Base-by-base conservation (phyloP, 2,888 invertebrate species). In the Clusia tigrina region DNA sequence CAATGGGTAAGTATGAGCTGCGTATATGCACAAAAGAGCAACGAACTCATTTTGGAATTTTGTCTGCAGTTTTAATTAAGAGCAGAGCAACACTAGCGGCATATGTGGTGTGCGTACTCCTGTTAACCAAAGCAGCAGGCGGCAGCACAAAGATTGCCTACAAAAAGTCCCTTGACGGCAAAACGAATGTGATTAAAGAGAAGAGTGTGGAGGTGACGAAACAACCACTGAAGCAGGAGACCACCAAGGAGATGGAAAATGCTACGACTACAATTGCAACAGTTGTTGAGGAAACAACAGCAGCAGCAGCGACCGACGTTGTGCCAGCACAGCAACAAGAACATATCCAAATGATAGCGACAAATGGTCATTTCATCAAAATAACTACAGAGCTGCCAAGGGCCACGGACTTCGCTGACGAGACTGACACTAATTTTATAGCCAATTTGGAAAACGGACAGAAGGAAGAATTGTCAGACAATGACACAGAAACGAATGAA, bases 141-240 rank as follows among this genome's bases (percentile, higher is more conserved):
- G 10, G 52, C 0, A 56, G 62, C 52, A 74, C 66, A 17, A 79
- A 78, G 63, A 72, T 77, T 1, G 69, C 76, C 1, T 77, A 76
- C 62, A 81, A 78, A 53, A 79, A 79, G 54, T 65, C 77, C 0
- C 62, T 76, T 18, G 67, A 68, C n/a, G 71, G 75, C 46, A 79
- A 77, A 42, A 37, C 60, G 1, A 72, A 70, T 46, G 57, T 46
- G 12, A 42, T 71, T 1, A 78, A 74, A 65, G 75, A 77, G 46
- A 74, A 69, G 9, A 67, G 70, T 2, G 6, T 56, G 1, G 67
- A 52, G 58, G 46, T 48, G 5, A 69, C 63, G 37, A n/a, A 32
- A 48, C 42, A 56, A 22, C 1, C 38, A 17, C 18, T 38, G 17
- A 18, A 37, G 48, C 23, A 22, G 22, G 58, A 46, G 15, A 48